Evolutionary conservation across 2,797 vertebrate species (phyloP).

Genomic region (Acridotheres tristis): DNA sequence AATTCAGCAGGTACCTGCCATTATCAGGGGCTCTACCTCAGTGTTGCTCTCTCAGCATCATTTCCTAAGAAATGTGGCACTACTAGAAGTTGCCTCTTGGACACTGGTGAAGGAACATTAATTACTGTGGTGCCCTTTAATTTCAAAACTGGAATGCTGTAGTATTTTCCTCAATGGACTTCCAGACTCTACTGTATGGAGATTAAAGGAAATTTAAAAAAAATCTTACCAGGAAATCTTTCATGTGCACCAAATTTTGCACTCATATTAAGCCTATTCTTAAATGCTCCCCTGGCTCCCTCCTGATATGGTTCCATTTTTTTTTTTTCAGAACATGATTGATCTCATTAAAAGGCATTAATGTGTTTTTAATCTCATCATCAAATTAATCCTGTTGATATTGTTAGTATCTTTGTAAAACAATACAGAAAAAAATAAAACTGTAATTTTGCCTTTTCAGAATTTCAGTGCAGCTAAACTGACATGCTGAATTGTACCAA

Average conservation of each 20-base stretch:
- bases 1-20: neutral
- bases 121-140: neutral
- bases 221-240: neutral
- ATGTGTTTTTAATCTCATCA: neutral
- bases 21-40: neutral
- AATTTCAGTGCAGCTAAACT: neutral
- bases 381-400: neutral
- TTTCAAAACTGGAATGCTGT: neutral
- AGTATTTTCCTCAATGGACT: neutral
- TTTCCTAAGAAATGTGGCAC: neutral
- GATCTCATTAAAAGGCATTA: constrained; percentile 11
- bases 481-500: neutral
- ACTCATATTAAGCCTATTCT: neutral
- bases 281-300: neutral
- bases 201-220: neutral
- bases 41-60: neutral
- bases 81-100: neutral
- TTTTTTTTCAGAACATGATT: neutral
- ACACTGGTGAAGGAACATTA: neutral
- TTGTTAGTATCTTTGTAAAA: neutral
- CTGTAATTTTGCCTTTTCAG: constrained; percentile 6
- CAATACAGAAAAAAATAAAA: neutral
- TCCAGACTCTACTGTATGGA: neutral
- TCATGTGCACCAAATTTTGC: neutral
- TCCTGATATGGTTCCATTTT: neutral